Conservation (phyloP, 2,797 vertebrate genomes). For the Macroramphosus scolopax region DNA sequence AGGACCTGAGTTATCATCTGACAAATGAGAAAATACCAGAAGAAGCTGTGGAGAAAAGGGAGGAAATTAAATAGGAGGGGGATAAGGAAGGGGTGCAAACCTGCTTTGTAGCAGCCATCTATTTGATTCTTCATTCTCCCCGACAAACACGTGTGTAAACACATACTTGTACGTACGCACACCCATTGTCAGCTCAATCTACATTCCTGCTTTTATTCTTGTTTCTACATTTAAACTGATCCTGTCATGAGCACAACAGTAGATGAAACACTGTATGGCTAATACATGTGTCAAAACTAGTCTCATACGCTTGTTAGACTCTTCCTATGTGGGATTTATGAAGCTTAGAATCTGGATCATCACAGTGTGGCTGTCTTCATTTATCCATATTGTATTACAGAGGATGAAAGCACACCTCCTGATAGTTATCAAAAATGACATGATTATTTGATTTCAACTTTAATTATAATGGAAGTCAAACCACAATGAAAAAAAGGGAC, state of each 20-base stretch:
- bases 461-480: slow-evolving; percentile 1
- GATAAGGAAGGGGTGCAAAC: slow-evolving; percentile 41
- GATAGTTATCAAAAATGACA: slow-evolving; percentile 27
- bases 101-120: slow-evolving; percentile 40
- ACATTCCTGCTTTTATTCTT: slow-evolving; percentile 47
- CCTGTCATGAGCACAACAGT: slow-evolving; percentile 34
- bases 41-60: slow-evolving; percentile 55
- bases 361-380: slow-evolving; percentile 29
- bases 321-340: slow-evolving; percentile 49
- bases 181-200: slow-evolving; percentile 28
- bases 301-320: slow-evolving; percentile 35
- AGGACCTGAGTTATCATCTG: slow-evolving; percentile 72
- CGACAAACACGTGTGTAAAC: slow-evolving; percentile 28
- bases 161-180: slow-evolving; percentile 14
- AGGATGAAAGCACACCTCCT: slow-evolving; percentile 13
- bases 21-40: slow-evolving; percentile 75
- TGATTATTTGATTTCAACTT: slow-evolving; percentile 21
- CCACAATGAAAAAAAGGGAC: slow-evolving; percentile 4
- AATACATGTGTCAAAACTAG: slow-evolving; percentile 47
- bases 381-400: slow-evolving; percentile 18
- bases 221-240: slow-evolving; percentile 44
- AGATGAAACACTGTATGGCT: slow-evolving; percentile 39
- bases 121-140: slow-evolving; percentile 36
- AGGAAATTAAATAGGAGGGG: slow-evolving; percentile 57
- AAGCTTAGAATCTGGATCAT: slow-evolving; percentile 44